Percentiles rank a stretch among this genome's conserved stretches.
Evolutionary conservation across 2,888 invertebrate genomes (phyloP).

Genomic region (Stramonita haemastoma): DNA sequence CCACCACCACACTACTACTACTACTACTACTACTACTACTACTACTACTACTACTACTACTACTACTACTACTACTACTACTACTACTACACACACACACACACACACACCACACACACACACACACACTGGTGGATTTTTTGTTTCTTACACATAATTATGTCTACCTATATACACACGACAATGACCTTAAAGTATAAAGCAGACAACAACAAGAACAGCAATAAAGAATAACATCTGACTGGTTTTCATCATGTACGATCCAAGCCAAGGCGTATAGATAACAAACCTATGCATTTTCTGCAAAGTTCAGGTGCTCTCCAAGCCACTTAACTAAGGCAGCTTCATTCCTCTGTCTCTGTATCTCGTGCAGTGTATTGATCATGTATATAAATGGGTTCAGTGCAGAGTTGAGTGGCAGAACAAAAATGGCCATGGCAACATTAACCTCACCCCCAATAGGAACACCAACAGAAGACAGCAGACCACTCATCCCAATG

Average conservation of each 20-base stretch:
- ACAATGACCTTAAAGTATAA: background rate
- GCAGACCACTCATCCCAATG: background rate
- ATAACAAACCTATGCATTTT: background rate
- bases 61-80: too few relatives aligned
- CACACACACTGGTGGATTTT: background rate
- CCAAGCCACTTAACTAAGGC: background rate
- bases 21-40: too few relatives aligned
- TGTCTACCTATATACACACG: background rate
- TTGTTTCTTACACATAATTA: background rate
- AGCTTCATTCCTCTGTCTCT: background rate
- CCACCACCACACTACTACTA: too few relatives aligned
- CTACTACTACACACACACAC: too few relatives aligned
- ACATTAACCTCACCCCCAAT: background rate
- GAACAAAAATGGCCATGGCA: constrained; percentile 2
- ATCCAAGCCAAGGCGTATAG: too few relatives aligned
- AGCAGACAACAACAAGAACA: background rate
- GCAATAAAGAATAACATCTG: background rate
- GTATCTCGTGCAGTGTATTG: background rate
- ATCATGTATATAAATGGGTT: constrained; percentile 33
- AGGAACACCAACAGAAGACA: background rate
- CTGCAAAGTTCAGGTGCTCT: background rate
- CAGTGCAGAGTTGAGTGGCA: constrained; percentile 30
- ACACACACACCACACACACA: too few relatives aligned
- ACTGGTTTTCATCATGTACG: background rate
- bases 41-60: too few relatives aligned